phyloP scores from a whole-genome alignment of 2,888 invertebrate species.

The Odontomyia ornata region DNA sequence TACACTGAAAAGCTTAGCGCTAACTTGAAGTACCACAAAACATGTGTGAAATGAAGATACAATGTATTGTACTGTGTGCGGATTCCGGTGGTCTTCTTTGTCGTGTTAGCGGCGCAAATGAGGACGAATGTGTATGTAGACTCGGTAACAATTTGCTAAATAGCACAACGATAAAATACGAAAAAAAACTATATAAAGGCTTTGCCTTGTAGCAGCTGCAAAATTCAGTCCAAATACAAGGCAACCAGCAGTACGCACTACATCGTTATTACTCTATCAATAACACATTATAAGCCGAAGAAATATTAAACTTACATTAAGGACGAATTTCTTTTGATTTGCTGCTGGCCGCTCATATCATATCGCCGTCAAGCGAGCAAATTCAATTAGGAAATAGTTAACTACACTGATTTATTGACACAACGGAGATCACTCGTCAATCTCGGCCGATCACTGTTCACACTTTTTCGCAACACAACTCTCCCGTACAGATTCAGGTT shows the following conservation, averaged over 20 bases:
- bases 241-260: neutral
- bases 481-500: neutral
- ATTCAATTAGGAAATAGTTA: constrained; percentile 14
- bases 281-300: neutral
- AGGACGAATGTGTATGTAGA: neutral
- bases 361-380: constrained; percentile 16
- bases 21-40: neutral
- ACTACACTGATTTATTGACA: neutral
- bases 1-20: neutral
- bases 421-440: neutral
- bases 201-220: no score
- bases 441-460: neutral
- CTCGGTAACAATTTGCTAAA: neutral
- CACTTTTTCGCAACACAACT: neutral
- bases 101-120: neutral
- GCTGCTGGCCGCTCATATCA: constrained; percentile 40
- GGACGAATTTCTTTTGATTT: constrained; percentile 46
- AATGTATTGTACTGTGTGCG: neutral
- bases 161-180: neutral
- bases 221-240: neutral
- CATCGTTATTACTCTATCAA: neutral
- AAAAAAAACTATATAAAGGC: neutral
- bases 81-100: neutral
- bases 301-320: constrained; percentile 46
- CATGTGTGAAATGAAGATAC: neutral